Base-by-base conservation (phyloP, 2,888 invertebrate genomes). In the Nomada fucata region DNA sequence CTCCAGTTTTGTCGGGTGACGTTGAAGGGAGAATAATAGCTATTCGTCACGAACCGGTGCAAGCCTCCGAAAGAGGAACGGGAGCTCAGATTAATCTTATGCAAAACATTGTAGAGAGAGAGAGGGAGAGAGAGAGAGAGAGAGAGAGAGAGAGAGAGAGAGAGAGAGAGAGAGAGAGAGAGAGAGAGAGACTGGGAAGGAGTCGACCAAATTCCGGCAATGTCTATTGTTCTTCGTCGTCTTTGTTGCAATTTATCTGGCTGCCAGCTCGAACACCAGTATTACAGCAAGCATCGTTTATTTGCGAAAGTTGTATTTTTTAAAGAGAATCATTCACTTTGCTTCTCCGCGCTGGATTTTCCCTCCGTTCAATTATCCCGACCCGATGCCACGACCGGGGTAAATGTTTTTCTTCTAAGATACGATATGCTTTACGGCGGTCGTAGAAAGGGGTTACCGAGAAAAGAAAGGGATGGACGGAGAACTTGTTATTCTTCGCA, bases 11-110 rank as follows among this genome's bases (percentile, higher is more conserved):
- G 83, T 76, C 64, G 69, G 44, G 63, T 80, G 77, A 86, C 69
- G 76, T 81, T 79, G 57, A 72, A 77, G 65, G 63, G 74, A 76
- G 87, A 81, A 85, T 87, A 87, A 87, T 87, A 82, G 78, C 65
- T 69, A 64, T 50, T 72, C 68, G 79, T 82, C 86, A 82, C 79
- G 82, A 84, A 87, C 63, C 64, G 61, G 53, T 69, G 84, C 83
- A 79, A 69, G 36, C 76, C 75, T 60, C 61, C 80, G 50, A 75
- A 71, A 82, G 69, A 82, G 47, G 15, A 74, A 81, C 68, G 65
- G 23, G 52, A 70, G 68, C 26, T 23, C 67, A 61, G 77, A 87
- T 85, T 85, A 79, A 79, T 85, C 78, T 85, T 79, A 70, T 53
- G 75, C 67, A 50, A 81, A 81, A 70, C 65, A 61, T 18, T n/a